Base-by-base conservation (phyloP, 2,888 invertebrate genomes). In the Gasteruption jaculator region DNA sequence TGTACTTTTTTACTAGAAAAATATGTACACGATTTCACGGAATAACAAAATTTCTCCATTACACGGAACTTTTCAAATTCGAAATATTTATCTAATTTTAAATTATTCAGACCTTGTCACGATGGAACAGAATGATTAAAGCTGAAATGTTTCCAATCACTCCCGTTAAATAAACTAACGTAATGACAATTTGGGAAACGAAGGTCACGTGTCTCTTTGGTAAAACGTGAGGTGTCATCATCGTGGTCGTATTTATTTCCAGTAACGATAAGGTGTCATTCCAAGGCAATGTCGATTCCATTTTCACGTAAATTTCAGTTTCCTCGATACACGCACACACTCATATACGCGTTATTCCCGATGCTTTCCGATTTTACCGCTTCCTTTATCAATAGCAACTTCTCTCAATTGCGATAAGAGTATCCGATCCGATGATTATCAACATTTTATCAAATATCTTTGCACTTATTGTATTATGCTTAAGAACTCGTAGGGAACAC, bases 141-240 rank as follows among this genome's bases (percentile, higher is more conserved):
- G 90, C 90, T n/a, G 83, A 76, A 7, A 82, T 74, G 60, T 90
- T 91, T 4, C 88, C 90, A 18, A 83, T 53, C 22, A 85, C 81
- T 2, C 89, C 89, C 12, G 83, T 68, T 3, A 77, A 65, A 58
- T 83, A 86, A 53, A 76, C 79, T 43, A 77, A 67, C 29, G 77
- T 78, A 12, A 80, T 64, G 2, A 77, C 73, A 22, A 68, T 45
- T 50, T 71, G 68, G 10, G 60, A 47, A 2, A 50, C 57, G 6
- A 63, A 35, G 8, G 58, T 51, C 40, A 67, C 55, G 45, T 64
- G 61, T 27, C 57, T 54, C 18, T 46, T 56, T 1, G 51, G 35
- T 15, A 46, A 18, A 10, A 39, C 27, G 8, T 33, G 32, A 5
- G 33, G 8, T 5, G 49, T 32, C 5, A 49, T 30, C 15, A 43